Evolutionary conservation across 2,797 vertebrate species (phyloP).

Genomic region (Fringilla coelebs): DNA sequence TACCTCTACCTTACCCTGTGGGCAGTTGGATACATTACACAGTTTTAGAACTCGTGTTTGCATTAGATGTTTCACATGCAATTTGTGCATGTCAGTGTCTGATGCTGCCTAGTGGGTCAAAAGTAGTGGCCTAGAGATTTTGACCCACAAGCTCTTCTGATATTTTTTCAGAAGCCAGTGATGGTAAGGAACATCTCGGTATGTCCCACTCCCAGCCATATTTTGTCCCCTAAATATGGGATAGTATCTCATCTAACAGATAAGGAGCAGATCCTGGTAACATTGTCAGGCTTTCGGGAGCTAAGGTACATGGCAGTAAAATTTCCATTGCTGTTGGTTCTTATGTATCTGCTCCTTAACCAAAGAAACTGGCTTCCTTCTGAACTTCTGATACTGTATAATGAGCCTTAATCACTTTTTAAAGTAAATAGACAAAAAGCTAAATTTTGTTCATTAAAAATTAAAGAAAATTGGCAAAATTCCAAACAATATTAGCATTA

Average conservation of each 20-base stretch:
- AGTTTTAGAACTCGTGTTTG: not conserved
- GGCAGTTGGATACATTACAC: not conserved
- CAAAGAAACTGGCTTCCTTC: not conserved
- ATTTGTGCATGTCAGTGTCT: not conserved
- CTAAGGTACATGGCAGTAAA: not conserved
- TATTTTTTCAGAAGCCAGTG: not conserved
- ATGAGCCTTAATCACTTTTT: not conserved
- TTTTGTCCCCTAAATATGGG: not conserved
- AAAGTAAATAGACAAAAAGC: not conserved
- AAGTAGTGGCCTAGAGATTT: not conserved
- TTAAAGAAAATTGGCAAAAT: not conserved
- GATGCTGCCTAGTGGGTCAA: not conserved
- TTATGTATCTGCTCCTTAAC: not conserved
- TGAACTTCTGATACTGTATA: not conserved
- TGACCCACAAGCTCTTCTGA: not conserved
- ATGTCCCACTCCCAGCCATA: not conserved
- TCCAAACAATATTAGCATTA: not conserved
- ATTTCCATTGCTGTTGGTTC: not conserved
- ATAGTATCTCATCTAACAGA: not conserved
- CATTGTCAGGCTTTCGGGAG: not conserved
- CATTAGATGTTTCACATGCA: not conserved
- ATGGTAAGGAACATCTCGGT: not conserved
- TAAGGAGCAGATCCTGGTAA: not conserved
- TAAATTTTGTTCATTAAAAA: not conserved
- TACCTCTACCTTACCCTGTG: not conserved